Evolutionary conservation across 2,113 vertebrate species (phyloP), one percentile per base, ranked within the genome.

Genomic region (Delphinus delphis): DNA sequence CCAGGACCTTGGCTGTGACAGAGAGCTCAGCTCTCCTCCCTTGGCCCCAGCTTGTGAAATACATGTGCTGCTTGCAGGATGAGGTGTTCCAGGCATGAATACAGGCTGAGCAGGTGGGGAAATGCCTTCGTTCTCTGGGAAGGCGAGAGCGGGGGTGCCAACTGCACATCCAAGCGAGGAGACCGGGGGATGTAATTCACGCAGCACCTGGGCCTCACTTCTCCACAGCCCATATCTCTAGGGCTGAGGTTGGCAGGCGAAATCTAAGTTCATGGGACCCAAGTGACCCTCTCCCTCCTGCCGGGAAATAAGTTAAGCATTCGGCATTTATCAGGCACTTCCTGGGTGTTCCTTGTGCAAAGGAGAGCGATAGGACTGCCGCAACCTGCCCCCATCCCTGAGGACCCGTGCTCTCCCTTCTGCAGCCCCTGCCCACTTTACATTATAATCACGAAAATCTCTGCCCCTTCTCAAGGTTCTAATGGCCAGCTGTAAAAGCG

Each of bases 271-370:
- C 81, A 68, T 83, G 89, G 71, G 47, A 44, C 18, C 73, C 74
- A 50, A 80, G 50, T 70, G 93, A 93, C 63, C 28, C 68, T 89
- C 86, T 74, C n/a, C 50, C 73, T 83, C 53, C 41, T 7, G 0
- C 93, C 70, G 74, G 80, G 70, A 92, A 63, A 68, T 89, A 84
- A 83, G n/a, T 70, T 84, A 58, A 73, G 88, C 90, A 70, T 23
- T 77, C 31, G 63, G 76, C 60, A 62, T 91, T 88, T 84, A 41
- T 47, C 0, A 0, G 60, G 36, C 25, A n/a, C 44, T 88, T 82
- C 38, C 41, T 60, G 18, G 10, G 33, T 13, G 17, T 38, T 71
- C 41, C 23, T 73, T 31, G 31, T 53, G 84, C 62, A 36, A 36
- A 81, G 71, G 47, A 91, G 83, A 84, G 70, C 0, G 1, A 23